Percentiles rank a stretch among this genome's conserved stretches.
phyloP scores from a whole-genome alignment of 2,888 invertebrate genomes.

The Eupeodes latifasciatus region DNA sequence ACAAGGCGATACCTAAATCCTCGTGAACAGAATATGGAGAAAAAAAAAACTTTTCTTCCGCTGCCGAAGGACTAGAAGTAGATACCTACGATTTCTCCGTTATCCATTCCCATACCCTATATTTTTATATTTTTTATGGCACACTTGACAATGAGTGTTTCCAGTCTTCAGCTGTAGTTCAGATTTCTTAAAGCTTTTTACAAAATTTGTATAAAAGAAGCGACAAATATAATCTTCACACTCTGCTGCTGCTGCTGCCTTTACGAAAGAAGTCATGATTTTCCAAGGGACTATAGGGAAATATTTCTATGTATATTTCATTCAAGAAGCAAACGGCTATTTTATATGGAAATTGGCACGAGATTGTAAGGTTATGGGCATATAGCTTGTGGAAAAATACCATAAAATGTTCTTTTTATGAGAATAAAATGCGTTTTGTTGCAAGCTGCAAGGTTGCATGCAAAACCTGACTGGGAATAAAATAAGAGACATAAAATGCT shows the following conservation, averaged over 20 bases:
- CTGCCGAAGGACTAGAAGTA: slow-evolving; percentile 24
- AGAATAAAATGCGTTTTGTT: slow-evolving; percentile 37
- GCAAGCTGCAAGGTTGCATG: neutral
- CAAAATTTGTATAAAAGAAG: slow-evolving; percentile 22
- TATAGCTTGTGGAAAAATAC: slow-evolving; percentile 26
- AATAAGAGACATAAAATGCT: slow-evolving; percentile 1
- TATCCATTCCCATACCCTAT: slow-evolving; percentile 37
- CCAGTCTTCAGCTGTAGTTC: slow-evolving; percentile 45
- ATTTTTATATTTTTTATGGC: slow-evolving; percentile 63
- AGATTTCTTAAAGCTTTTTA: slow-evolving; percentile 50
- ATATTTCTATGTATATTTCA: slow-evolving; percentile 63
- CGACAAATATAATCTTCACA: slow-evolving; percentile 48
- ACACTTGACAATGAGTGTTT: slow-evolving; percentile 69
- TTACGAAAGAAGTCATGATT: slow-evolving; percentile 53
- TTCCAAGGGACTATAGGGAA: slow-evolving; percentile 41
- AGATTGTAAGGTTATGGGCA: slow-evolving; percentile 34
- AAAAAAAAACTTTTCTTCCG: slow-evolving; percentile 35
- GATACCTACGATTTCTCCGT: slow-evolving; percentile 13
- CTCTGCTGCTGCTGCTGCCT: neutral
- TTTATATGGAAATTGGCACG: slow-evolving; percentile 62
- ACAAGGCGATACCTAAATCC: neutral
- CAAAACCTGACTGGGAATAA: neutral
- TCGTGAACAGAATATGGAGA: neutral
- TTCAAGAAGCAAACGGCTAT: slow-evolving; percentile 63
- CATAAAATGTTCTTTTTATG: slow-evolving; percentile 47